Evolutionary conservation across 2,888 invertebrate genomes (phyloP).

Genomic region (Pogonocherus hispidulus): DNA sequence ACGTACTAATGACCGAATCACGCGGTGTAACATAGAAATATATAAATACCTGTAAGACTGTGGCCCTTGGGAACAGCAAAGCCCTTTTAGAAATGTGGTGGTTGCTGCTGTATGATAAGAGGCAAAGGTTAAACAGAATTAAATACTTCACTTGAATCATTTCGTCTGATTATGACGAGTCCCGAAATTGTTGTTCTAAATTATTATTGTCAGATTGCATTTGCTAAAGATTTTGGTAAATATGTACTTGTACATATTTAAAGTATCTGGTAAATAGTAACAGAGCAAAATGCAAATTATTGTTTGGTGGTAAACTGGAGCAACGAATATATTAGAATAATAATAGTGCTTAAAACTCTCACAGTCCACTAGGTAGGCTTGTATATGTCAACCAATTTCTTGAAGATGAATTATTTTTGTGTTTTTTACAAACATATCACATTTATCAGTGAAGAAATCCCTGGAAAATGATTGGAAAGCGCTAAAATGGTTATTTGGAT

Average conservation of each 20-base stretch:
- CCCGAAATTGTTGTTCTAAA: background rate
- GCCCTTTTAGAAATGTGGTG: conserved; percentile 10
- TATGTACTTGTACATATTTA: background rate
- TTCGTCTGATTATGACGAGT: too few species aligned
- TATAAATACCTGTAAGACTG: conserved; percentile 3
- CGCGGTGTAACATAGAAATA: background rate
- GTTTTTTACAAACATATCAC: too few species aligned
- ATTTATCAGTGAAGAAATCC: too few species aligned
- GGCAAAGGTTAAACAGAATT: background rate
- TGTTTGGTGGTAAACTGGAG: background rate
- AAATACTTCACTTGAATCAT: background rate
- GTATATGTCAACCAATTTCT: too few species aligned
- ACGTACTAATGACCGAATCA: too few species aligned
- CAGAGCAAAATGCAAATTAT: background rate
- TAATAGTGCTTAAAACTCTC: too few species aligned
- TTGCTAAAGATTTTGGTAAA: background rate
- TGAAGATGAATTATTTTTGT: too few species aligned
- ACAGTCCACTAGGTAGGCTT: too few species aligned
- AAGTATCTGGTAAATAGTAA: too few species aligned
- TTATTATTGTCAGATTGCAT: background rate
- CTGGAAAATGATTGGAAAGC: too few species aligned
- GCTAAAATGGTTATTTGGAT: too few species aligned
- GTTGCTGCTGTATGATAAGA: background rate
- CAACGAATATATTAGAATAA: background rate
- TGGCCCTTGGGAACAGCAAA: conserved; percentile 1